Evolutionary conservation across 2,888 invertebrate genomes (phyloP).

Genomic region (Amblyjoppa fuscipennis): DNA sequence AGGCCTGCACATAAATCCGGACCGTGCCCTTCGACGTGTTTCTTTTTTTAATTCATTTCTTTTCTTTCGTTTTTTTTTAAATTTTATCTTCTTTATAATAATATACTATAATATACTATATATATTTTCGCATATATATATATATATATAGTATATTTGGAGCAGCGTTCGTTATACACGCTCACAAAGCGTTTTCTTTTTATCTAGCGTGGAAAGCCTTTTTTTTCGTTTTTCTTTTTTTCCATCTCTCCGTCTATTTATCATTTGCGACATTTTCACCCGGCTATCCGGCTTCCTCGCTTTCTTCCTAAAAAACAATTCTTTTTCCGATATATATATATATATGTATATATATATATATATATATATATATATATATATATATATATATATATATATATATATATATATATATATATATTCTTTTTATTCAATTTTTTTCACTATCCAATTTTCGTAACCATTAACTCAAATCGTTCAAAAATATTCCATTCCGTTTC

Average conservation of each 20-base stretch:
- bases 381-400: neutral
- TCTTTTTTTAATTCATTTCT: slow-evolving; percentile 36
- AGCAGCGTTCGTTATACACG: slow-evolving; percentile 56
- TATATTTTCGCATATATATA: slow-evolving; percentile 28
- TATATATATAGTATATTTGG: slow-evolving; percentile 41
- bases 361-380: too few relatives aligned
- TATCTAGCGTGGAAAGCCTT: slow-evolving; percentile 41
- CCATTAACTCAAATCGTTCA: too few relatives aligned
- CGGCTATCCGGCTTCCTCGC: slow-evolving; percentile 3
- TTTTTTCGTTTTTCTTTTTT: neutral
- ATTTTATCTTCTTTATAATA: slow-evolving; percentile 48
- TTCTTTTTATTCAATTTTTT: neutral
- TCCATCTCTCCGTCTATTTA: neutral
- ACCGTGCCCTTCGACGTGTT: slow-evolving; percentile 62
- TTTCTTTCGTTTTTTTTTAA: slow-evolving; percentile 11
- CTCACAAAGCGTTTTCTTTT: slow-evolving; percentile 56
- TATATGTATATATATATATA: too few relatives aligned
- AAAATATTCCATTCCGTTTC: too few relatives aligned
- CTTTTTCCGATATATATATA: neutral
- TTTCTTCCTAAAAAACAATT: slow-evolving; percentile 13
- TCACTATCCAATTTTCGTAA: neutral
- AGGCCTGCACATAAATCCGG: slow-evolving; percentile 80
- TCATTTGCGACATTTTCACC: neutral
- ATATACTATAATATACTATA: slow-evolving; percentile 61
- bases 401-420: neutral